phyloP scores from a whole-genome alignment of 2,113 vertebrate genomes.

The Salvelinus alpinus region DNA sequence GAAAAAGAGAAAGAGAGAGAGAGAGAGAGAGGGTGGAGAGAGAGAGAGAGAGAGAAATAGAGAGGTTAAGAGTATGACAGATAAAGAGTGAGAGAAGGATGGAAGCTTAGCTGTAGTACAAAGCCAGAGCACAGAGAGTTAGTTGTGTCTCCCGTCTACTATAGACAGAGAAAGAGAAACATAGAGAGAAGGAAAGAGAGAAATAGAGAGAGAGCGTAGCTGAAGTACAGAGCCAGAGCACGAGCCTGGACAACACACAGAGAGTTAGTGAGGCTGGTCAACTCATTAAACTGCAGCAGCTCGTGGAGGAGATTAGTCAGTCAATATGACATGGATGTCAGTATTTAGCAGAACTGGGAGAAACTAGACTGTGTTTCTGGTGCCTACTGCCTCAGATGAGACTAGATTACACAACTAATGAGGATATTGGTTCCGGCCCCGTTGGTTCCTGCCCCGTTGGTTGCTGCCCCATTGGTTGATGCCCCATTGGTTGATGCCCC shows the following conservation, averaged over 20 bases:
- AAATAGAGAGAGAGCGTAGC: background rate
- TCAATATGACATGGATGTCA: constrained; percentile 25
- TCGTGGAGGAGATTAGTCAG: constrained; percentile 10
- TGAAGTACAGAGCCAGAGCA: background rate
- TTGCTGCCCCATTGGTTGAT: too few species aligned
- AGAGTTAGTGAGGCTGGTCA: background rate
- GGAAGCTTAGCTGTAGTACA: background rate
- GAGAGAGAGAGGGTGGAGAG: too few species aligned
- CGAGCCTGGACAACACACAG: background rate
- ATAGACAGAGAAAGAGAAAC: too few species aligned
- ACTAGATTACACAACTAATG: constrained; percentile 8
- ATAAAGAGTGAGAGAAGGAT: background rate
- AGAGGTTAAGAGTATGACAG: background rate
- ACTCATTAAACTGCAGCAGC: constrained; percentile 28
- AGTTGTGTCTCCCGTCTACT: background rate
- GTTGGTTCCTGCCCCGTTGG: too few species aligned
- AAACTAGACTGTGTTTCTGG: constrained; percentile 36
- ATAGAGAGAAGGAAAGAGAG: too few species aligned
- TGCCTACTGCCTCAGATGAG: constrained; percentile 7
- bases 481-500: too few species aligned
- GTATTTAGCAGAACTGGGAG: constrained; percentile 25
- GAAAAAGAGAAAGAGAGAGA: too few species aligned
- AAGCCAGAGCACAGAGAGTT: background rate
- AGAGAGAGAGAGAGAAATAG: too few species aligned
- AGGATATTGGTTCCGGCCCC: background rate